Percentiles rank a stretch among this genome's conserved stretches.
phyloP scores from a whole-genome alignment of 2,797 vertebrate species.

The Tauraco hartlaubi region DNA sequence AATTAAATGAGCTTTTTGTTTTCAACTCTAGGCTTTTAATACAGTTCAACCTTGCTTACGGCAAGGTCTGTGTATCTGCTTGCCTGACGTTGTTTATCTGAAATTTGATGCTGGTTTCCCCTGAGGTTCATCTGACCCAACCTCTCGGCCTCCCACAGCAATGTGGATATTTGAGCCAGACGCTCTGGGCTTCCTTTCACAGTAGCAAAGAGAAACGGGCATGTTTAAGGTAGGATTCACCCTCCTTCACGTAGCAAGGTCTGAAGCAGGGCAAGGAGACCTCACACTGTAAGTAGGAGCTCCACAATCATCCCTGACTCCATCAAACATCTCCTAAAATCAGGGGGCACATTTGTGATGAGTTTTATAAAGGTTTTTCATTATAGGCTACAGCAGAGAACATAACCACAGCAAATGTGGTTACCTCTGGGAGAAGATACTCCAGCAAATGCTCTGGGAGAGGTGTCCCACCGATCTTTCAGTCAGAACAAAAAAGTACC shows the following conservation, averaged over 20 bases:
- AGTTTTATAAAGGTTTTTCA: background rate
- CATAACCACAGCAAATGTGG: background rate
- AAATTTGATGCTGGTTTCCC: slow-evolving; percentile 6
- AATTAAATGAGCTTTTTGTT: background rate
- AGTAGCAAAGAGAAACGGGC: background rate
- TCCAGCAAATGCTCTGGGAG: background rate
- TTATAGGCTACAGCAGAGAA: background rate
- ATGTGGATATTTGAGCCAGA: background rate
- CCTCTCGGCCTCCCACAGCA: background rate
- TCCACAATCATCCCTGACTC: background rate
- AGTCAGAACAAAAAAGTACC: background rate
- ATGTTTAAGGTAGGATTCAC: background rate
- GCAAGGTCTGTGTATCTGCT: background rate
- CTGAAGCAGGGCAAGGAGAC: background rate
- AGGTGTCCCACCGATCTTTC: background rate
- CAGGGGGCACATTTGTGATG: background rate
- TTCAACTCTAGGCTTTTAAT: background rate
- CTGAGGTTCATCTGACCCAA: background rate
- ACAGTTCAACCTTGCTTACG: background rate
- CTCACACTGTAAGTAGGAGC: rapidly evolving
- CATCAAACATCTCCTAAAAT: background rate
- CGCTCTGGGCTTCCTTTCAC: background rate
- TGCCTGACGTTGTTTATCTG: background rate
- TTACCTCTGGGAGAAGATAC: background rate
- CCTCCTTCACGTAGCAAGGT: background rate